A percentile compares a stretch with the other conserved stretches of the same genome.
These are phyloP conservation scores for Geococcyx californianus DNA, from an alignment of 2,113 vertebrate species.

Conservation along the genomic window DNA sequence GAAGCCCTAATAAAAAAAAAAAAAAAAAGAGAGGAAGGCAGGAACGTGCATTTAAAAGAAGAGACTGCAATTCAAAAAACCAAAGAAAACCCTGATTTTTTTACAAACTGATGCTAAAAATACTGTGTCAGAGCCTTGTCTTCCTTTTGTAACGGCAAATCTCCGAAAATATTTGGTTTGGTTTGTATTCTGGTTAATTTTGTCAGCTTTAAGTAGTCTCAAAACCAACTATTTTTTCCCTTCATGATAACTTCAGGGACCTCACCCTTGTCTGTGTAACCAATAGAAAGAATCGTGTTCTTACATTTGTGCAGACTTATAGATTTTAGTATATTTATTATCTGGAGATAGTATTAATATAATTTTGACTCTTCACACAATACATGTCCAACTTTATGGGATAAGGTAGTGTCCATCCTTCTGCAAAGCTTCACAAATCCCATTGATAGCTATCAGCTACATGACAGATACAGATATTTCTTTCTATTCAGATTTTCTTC, in stretches of 20 bases:
- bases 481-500: background rate
- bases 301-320: background rate
- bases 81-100: background rate
- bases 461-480: background rate
- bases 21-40: rapidly evolving
- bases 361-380: background rate
- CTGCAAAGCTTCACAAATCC: background rate
- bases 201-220: background rate
- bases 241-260: background rate
- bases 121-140: background rate
- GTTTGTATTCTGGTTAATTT: background rate
- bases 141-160: background rate
- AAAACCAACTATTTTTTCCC: background rate
- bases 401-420: background rate
- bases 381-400: background rate
- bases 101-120: background rate
- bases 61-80: background rate
- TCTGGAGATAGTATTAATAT: background rate
- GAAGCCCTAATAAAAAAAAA: background rate
- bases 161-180: background rate
- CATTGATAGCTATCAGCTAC: background rate
- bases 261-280: background rate
- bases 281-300: background rate
- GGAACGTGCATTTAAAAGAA: background rate
- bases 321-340: background rate